Evolutionary conservation across 2,888 invertebrate genomes (phyloP), one percentile per base, ranked within the genome.

Genomic region (Ochropleura leucogaster): DNA sequence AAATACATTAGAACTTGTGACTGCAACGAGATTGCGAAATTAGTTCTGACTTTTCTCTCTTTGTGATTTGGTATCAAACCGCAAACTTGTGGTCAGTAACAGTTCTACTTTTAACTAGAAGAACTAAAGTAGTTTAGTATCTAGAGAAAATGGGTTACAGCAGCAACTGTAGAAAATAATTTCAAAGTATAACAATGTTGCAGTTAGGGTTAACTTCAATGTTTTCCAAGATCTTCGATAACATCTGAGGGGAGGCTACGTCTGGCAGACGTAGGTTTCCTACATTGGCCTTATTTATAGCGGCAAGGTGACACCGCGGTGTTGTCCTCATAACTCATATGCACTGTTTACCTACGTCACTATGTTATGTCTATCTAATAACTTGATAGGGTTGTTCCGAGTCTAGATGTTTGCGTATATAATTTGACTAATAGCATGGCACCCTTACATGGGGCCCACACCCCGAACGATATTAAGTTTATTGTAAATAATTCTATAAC

Each of bases 291-390:
- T 85, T 79, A 82, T 81, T 84, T 81, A 84, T 80, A 83, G 74
- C 47, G 44, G 77, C 74, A 84, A 84, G 84, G 81, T 83, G 83
- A 83, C 83, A 83, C 84, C 81, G 67, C 75, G n/a, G 62, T 79
- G 71, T 71, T 74, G 70, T 62, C 80, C 83, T 83, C 57, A 79
- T 51, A 68, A 70, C 55, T 65, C 79, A 74, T 63, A 79, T 68
- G 49, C 59, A 68, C 57, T 83, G 74, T 71, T 68, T 71, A 71
- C 40, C n/a, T 4, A 69, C 71, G 80, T 81, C 79, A 68, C 59
- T 4, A 16, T 73, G 51, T 79, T 74, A 74, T 79, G 79, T 71
- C 81, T 73, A 68, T 60, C 68, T 59, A 20, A 74, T 59, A 68
- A 44, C 51, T 60, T 68, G 62, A 68, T 55, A 46, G 55, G 47